Base-by-base conservation (phyloP, 2,888 invertebrate species). In the Netelia virgata region DNA sequence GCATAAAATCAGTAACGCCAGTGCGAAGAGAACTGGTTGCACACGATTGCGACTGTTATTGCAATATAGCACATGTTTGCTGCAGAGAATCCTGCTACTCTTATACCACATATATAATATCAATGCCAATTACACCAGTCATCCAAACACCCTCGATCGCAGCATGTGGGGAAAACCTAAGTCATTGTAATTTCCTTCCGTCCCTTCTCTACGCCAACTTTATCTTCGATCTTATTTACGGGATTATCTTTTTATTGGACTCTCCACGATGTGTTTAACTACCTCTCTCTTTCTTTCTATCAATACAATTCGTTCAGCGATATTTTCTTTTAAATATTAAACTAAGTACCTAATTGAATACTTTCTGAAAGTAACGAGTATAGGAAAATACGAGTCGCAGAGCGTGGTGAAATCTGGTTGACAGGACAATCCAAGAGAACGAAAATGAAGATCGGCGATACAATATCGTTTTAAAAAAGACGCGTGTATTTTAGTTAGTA, bases 41-140 rank as follows among this genome's bases (percentile, higher is more conserved):
- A 55, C 43, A 64, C 23, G 47, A n/a, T 11, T 55, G 16, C 55
- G n/a, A 10, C 36, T 43, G 43, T n/a, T 55, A 63, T 74, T 57
- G 75, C 74, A 74, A 69, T 57, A 69, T 47, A 50, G 53, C 57
- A 55, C 11, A 53, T 57, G 66, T 78, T 64, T 66, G 55, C 20
- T 14, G 5, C n/a, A 1, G 10, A 41, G 43, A 75, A 57, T 20
- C 50, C 16, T 57, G 28, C 43, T 43, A 63, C 50, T 63, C 50
- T 47, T 41, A 47, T 70, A 61, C 61, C 18, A 78, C 69, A 59
- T 66, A 63, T 69, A 59, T 70, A 74, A 79, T 75, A 66, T 83
- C 63, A 50, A 70, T 53, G 75, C 75, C 83, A 79, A 79, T 79
- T 70, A 83, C 79, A 79, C 79, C 75, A 70, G 64, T 83, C 75